Evolutionary conservation across 2,888 invertebrate species (phyloP).

Genomic region (Drosophila formosana): DNA sequence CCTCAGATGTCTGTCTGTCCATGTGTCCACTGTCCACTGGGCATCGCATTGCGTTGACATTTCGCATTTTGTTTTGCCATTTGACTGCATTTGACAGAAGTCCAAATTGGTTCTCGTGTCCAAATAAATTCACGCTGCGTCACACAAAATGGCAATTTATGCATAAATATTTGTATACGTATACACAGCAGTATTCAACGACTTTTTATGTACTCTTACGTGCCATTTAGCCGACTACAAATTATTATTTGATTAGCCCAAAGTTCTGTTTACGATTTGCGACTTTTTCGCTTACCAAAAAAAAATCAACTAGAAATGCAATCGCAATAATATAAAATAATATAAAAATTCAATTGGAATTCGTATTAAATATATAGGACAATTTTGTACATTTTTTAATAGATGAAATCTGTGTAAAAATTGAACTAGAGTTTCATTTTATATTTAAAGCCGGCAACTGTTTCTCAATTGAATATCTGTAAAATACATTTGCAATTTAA

Average conservation of each 20-base stretch:
- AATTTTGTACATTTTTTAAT: too few relatives aligned
- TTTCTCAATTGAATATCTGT: too few relatives aligned
- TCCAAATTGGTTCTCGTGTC: slow-evolving; percentile 44
- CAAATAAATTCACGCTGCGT: slow-evolving; percentile 51
- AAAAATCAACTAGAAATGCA: too few relatives aligned
- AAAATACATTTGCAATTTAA: too few relatives aligned
- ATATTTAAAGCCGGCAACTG: too few relatives aligned
- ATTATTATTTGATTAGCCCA: slow-evolving; percentile 2
- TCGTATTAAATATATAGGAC: too few relatives aligned
- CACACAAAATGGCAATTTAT: slow-evolving; percentile 46
- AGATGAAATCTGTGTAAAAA: too few relatives aligned
- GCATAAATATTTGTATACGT: slow-evolving; percentile 14
- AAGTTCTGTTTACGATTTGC: not conserved
- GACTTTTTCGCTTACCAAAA: not conserved
- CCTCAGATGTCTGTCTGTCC: too few relatives aligned
- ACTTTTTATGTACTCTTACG: not conserved
- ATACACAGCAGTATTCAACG: not conserved
- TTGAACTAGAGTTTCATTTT: too few relatives aligned
- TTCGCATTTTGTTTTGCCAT: slow-evolving; percentile 51
- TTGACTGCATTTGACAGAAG: slow-evolving; percentile 63
- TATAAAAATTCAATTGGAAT: too few relatives aligned
- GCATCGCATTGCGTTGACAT: slow-evolving; percentile 46
- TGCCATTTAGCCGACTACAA: not conserved
- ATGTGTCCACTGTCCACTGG: slow-evolving; percentile 2
- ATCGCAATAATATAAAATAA: too few relatives aligned